phyloP scores from a whole-genome alignment of 2,888 invertebrate species.

The Harmothoe impar region DNA sequence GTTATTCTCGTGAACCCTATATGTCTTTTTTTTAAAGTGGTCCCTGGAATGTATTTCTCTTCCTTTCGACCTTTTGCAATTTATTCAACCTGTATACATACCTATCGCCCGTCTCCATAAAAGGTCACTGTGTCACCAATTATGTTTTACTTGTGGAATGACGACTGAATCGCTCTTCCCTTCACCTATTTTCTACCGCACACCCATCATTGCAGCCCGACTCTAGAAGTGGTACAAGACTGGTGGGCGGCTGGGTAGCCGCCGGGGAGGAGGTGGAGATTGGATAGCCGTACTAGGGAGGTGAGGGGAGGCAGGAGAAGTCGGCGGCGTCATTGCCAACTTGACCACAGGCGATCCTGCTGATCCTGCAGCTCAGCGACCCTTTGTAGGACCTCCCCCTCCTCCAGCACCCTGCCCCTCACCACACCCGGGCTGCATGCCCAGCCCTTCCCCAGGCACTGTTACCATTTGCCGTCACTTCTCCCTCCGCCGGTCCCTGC shows the following conservation, averaged over 20 bases:
- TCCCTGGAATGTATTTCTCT: too few relatives aligned
- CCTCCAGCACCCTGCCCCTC: background rate
- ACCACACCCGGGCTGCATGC: too few relatives aligned
- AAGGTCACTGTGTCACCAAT: too few relatives aligned
- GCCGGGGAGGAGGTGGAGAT: background rate
- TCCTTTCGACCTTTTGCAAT: too few relatives aligned
- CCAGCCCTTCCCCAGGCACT: slow-evolving; percentile 33
- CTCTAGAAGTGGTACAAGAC: background rate
- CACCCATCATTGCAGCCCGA: background rate
- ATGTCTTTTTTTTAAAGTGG: too few relatives aligned
- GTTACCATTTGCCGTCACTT: slow-evolving; percentile 51
- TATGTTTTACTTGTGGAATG: background rate
- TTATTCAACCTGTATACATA: too few relatives aligned
- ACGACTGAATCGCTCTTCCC: background rate
- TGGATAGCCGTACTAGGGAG: background rate
- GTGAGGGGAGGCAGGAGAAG: background rate
- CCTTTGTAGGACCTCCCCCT: slow-evolving; percentile 25
- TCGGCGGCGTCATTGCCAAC: slow-evolving; percentile 10
- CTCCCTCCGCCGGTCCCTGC: background rate
- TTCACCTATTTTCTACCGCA: background rate
- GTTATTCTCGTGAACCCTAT: too few relatives aligned
- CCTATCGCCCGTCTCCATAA: too few relatives aligned
- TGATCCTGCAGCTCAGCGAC: background rate
- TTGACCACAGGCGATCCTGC: slow-evolving; percentile 49
- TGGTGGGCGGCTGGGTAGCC: background rate